Conservation (phyloP, 2,888 invertebrate genomes). For the Clanis bilineata region DNA sequence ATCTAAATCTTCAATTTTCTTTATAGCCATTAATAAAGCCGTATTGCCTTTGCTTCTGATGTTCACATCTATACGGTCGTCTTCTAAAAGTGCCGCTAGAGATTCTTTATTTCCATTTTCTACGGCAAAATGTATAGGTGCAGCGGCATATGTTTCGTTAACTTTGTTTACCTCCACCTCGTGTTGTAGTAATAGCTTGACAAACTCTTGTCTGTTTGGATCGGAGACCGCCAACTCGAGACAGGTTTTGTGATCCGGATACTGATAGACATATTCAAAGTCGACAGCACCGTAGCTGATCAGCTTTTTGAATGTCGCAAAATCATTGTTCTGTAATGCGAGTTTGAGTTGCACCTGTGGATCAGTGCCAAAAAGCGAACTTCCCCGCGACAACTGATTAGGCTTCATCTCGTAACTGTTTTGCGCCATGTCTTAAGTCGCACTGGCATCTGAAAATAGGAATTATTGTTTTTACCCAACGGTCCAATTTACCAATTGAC, state of each 20-base stretch:
- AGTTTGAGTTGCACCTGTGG: constrained; percentile 76
- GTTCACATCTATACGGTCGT: constrained; percentile 75
- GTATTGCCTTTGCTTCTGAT: constrained; percentile 77
- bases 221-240: constrained; percentile 82
- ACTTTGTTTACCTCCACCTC: constrained; percentile 84
- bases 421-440: constrained; percentile 61
- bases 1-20: constrained; percentile 74
- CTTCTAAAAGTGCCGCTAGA: constrained; percentile 70
- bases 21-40: constrained; percentile 76
- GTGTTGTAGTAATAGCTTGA: constrained; percentile 79
- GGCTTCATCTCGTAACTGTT: constrained; percentile 77
- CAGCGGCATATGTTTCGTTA: constrained; percentile 79
- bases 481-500: constrained; percentile 57
- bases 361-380: constrained; percentile 71
- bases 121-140: constrained; percentile 86
- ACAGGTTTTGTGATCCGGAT: constrained; percentile 83
- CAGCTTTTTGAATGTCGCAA: constrained; percentile 74
- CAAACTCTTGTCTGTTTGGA: constrained; percentile 76
- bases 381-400: constrained; percentile 62
- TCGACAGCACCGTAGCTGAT: constrained; percentile 74
- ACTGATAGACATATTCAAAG: constrained; percentile 78
- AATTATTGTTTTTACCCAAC: constrained; percentile 38
- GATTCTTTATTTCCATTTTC: constrained; percentile 77
- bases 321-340: constrained; percentile 78
- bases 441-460: constrained; percentile 73